A percentile compares a stretch with the other conserved stretches of the same genome.
These are phyloP conservation scores for Cetoscarus ocellatus DNA, from an alignment of 2,797 vertebrate genomes.

Conservation along the genomic window DNA sequence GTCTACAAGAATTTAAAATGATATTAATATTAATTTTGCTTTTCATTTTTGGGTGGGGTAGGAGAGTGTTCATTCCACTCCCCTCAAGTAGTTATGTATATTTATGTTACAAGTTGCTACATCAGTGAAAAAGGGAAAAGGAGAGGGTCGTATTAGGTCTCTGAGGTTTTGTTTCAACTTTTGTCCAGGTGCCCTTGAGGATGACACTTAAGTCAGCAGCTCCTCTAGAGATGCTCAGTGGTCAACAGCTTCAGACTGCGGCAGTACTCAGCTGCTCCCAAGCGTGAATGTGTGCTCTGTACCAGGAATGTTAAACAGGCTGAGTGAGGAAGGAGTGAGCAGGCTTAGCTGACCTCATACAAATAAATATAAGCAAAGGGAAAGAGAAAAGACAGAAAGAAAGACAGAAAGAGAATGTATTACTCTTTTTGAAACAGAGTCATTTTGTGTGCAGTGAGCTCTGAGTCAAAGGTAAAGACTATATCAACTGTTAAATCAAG, in stretches of 20 bases:
- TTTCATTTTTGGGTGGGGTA: slow-evolving; percentile 13
- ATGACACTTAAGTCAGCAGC: slow-evolving; percentile 58
- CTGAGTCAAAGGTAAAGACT: too few species aligned
- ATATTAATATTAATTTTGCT: slow-evolving; percentile 35
- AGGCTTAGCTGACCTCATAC: slow-evolving; percentile 34
- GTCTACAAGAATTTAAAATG: slow-evolving; percentile 21
- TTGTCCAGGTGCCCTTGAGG: slow-evolving; percentile 55
- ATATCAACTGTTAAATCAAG: too few species aligned
- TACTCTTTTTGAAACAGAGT: too few species aligned
- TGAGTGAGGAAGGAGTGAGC: slow-evolving; percentile 31
- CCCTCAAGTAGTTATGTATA: slow-evolving; percentile 29
- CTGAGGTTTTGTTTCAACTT: slow-evolving; percentile 45
- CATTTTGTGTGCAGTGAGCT: too few species aligned
- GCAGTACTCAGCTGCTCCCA: slow-evolving; percentile 54
- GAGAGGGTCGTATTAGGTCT: slow-evolving; percentile 20
- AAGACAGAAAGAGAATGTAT: too few species aligned
- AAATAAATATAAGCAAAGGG: slow-evolving; percentile 38
- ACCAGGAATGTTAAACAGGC: slow-evolving; percentile 69
- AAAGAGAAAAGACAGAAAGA: neutral
- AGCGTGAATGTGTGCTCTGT: slow-evolving; percentile 52
- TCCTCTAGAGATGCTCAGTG: slow-evolving; percentile 42
- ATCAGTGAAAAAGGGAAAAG: slow-evolving; percentile 35
- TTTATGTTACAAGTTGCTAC: slow-evolving; percentile 34
- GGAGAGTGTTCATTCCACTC: slow-evolving; percentile 9
- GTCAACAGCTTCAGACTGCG: slow-evolving; percentile 53